Conservation (phyloP, 2,113 vertebrate species). For the Cichladusa arquata region DNA sequence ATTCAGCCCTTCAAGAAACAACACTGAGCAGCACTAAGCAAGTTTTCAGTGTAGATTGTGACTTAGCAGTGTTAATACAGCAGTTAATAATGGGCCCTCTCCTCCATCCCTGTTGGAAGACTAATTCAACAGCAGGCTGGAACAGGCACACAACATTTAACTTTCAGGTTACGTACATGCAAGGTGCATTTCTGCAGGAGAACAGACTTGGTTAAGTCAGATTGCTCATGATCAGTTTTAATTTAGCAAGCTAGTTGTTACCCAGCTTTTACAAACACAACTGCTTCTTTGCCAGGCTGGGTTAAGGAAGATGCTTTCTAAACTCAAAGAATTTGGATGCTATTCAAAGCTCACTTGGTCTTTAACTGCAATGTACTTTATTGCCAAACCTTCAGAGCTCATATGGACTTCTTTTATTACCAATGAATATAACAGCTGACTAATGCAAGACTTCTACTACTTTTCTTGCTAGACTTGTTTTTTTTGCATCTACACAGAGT, state of each 20-base stretch:
- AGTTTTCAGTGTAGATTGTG: neutral
- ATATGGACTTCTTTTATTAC: neutral
- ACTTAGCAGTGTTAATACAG: neutral
- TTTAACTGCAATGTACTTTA: neutral
- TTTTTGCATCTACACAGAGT: neutral
- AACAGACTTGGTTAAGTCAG: neutral
- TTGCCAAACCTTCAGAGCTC: neutral
- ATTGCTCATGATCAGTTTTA: neutral
- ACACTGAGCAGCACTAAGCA: neutral
- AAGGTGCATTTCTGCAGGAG: neutral
- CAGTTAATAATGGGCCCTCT: neutral
- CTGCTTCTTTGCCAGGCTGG: neutral
- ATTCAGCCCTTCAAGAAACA: neutral
- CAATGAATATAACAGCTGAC: neutral
- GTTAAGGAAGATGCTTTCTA: neutral
- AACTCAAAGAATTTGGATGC: neutral
- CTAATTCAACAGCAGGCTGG: neutral
- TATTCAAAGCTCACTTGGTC: neutral
- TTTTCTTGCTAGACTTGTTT: neutral
- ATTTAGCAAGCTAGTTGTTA: neutral
- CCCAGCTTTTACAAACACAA: neutral
- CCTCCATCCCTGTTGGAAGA: neutral
- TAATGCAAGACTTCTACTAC: neutral
- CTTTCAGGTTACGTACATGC: neutral
- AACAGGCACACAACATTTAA: neutral